phyloP scores from a whole-genome alignment of 2,888 invertebrate species.

The Seladonia tumulorum region DNA sequence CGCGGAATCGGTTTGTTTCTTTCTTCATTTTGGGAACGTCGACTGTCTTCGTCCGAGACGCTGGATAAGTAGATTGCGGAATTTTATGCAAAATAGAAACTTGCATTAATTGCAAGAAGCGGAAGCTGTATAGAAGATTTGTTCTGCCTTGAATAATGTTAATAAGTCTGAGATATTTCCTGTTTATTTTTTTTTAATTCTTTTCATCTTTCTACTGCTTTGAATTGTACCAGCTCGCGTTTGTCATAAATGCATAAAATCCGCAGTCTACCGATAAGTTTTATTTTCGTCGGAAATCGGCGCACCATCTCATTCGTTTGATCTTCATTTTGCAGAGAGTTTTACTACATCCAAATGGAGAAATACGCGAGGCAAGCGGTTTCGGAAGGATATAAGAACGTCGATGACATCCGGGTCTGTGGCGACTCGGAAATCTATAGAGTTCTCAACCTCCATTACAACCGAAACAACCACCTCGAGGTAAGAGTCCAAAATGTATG shows the following conservation, averaged over 20 bases:
- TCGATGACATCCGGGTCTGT: slow-evolving; percentile 97
- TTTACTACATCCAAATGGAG: slow-evolving; percentile 99
- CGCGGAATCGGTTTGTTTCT: not conserved
- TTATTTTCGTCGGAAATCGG: not conserved
- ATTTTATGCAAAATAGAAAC: not conserved
- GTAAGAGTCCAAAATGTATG: slow-evolving; percentile 83
- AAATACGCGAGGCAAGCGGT: slow-evolving; percentile 99
- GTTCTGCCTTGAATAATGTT: too few species aligned
- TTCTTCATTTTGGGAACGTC: not conserved
- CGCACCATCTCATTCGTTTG: not conserved
- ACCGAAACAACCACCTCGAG: slow-evolving; percentile 98
- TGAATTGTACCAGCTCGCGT: too few species aligned
- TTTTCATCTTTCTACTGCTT: too few species aligned
- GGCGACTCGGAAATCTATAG: slow-evolving; percentile 98
- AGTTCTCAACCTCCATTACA: slow-evolving; percentile 99
- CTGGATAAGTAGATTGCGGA: not conserved
- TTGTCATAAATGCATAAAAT: too few species aligned
- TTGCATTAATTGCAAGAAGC: too few species aligned
- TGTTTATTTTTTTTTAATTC: too few species aligned
- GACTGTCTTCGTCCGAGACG: not conserved
- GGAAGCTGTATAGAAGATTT: too few species aligned
- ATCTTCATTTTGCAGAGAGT: slow-evolving; percentile 91
- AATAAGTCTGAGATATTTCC: too few species aligned
- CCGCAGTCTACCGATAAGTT: not conserved
- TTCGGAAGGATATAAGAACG: slow-evolving; percentile 96